phyloP scores from a whole-genome alignment of 2,113 vertebrate genomes.

The Lucifuga dentata region DNA sequence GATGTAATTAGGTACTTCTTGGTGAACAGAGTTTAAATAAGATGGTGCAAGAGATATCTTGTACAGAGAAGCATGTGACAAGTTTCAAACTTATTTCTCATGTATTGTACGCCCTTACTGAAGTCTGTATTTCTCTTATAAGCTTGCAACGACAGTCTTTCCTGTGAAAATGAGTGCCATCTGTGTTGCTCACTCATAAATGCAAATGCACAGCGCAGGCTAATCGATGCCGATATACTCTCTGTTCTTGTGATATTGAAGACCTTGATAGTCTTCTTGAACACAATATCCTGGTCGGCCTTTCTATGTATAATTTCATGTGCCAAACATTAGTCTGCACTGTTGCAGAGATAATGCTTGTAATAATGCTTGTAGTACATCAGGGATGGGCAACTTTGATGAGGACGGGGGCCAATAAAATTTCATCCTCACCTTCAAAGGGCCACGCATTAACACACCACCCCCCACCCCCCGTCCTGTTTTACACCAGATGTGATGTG shows the following conservation, averaged over 20 bases:
- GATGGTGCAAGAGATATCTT: constrained; percentile 44
- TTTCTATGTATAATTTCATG: constrained; percentile 8
- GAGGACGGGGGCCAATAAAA: too few species aligned
- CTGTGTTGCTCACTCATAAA: constrained; percentile 44
- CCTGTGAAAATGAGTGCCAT: constrained; percentile 24
- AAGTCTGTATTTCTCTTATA: constrained; percentile 2
- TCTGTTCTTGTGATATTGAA: constrained; percentile 16
- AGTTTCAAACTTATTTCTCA: constrained; percentile 35
- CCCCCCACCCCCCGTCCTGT: too few species aligned
- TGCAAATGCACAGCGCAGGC: constrained; percentile 31
- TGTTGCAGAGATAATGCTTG: too few species aligned
- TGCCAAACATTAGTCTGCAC: background rate
- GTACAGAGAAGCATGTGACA: background rate
- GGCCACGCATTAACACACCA: too few species aligned
- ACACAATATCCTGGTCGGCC: constrained; percentile 14
- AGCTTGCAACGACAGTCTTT: constrained; percentile 12
- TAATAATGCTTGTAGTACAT: too few species aligned
- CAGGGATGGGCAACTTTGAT: too few species aligned
- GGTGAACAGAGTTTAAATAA: constrained; percentile 74
- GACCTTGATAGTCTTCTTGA: constrained; percentile 21
- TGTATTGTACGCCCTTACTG: constrained; percentile 27
- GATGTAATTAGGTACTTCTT: constrained; percentile 75
- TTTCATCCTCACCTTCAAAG: too few species aligned
- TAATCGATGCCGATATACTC: constrained; percentile 33
- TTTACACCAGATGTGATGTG: too few species aligned